A percentile compares a stretch with the other conserved stretches of the same genome.
These are phyloP conservation scores for Dipodomys merriami DNA, from an alignment of 2,113 vertebrate genomes.

Conservation along the genomic window DNA sequence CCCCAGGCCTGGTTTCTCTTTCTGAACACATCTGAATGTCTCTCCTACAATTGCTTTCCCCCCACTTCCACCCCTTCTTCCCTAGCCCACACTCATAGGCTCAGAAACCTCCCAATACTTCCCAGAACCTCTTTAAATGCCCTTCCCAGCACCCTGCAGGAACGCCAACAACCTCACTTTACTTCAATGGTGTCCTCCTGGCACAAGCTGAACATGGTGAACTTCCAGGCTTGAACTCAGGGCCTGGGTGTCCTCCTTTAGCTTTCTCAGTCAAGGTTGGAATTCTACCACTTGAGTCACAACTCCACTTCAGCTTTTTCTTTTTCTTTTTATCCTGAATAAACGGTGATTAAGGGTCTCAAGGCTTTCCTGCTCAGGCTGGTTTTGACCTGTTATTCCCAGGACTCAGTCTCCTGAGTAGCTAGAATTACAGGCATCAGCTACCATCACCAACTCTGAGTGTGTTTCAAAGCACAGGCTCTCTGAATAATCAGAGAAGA, in stretches of 20 bases:
- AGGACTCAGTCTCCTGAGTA: no score
- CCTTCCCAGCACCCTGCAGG: neutral
- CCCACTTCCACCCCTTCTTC: neutral
- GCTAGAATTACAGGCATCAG: no score
- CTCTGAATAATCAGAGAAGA: neutral
- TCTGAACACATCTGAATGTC: neutral
- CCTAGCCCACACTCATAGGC: neutral
- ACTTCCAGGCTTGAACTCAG: no score
- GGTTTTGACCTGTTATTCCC: no score
- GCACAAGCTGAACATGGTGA: neutral
- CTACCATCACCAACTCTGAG: neutral
- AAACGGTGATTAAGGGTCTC: no score
- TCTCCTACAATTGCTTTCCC: neutral
- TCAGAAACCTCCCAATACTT: neutral
- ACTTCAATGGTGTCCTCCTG: neutral
- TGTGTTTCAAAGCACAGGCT: neutral
- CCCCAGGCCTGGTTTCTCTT: neutral
- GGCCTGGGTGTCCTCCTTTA: no score
- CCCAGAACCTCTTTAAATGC: neutral
- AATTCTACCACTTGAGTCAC: no score
- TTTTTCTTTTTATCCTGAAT: no score
- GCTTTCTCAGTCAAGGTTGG: no score
- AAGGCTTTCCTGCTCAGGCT: no score
- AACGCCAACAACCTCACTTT: accelerated
- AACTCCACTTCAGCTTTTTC: no score